These are phyloP conservation scores for Poecilia velifera DNA, from an alignment of 2,797 vertebrate genomes.

Conservation along the genomic window DNA sequence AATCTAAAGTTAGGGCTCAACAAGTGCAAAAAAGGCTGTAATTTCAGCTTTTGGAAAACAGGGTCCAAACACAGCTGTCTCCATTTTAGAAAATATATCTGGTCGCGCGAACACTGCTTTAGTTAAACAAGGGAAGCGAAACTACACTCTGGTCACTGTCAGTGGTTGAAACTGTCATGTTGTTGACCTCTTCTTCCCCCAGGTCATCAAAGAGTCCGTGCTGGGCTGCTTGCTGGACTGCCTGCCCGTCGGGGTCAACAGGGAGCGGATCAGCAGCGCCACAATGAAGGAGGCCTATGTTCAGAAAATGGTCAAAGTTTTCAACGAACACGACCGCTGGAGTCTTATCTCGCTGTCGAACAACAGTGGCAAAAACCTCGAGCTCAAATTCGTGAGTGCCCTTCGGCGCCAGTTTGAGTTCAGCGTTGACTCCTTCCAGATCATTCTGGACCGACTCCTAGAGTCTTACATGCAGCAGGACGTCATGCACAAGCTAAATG, in stretches of 20 bases:
- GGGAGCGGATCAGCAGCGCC: constrained; percentile 91
- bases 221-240: constrained; percentile 90
- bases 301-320: constrained; percentile 99
- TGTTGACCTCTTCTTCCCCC: constrained; percentile 69
- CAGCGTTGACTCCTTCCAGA: constrained; percentile 98
- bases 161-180: constrained; percentile 47
- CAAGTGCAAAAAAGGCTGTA: background rate
- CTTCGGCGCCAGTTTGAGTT: constrained; percentile 96
- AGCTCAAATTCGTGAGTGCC: constrained; percentile 93
- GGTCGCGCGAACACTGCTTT: background rate
- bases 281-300: constrained; percentile 97
- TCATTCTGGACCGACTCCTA: constrained; percentile 90
- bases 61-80: background rate
- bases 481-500: constrained; percentile 55
- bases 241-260: constrained; percentile 92
- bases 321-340: constrained; percentile 91
- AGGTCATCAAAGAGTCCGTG: constrained; percentile 93
- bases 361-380: constrained; percentile 96
- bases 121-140: constrained; percentile 17
- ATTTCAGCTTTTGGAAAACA: background rate
- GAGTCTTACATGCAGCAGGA: constrained; percentile 85
- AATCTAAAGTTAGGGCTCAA: background rate
- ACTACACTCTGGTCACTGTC: constrained; percentile 18
- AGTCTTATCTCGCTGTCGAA: constrained; percentile 98
- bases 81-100: background rate